Base-by-base conservation (phyloP, 2,888 invertebrate genomes). In the Quadriops clusia region DNA sequence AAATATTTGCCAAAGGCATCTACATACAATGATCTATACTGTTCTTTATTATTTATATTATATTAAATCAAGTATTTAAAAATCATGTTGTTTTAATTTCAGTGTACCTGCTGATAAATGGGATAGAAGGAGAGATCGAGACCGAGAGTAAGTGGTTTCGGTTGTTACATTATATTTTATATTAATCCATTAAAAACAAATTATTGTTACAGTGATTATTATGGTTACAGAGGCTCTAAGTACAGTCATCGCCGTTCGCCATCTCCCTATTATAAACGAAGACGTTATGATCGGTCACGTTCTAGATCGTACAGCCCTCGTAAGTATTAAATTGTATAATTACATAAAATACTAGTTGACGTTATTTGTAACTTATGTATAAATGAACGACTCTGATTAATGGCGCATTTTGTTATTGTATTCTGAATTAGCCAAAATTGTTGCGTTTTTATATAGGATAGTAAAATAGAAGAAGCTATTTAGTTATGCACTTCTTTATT, bases 281-380 rank as follows among this genome's bases (percentile, higher is more conserved):
- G 75, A 39, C 74, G 77, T 47, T 77, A 79, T 57, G 80, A 81
- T 44, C 70, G 81, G 35, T 81, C 82, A 42, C 74, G 82, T 49
- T 83, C 76, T 34, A 65, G 74, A 34, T 74, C 83, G 40, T 81
- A 81, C 61, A 78, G 81, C 49, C 83, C 82, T 59, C 79, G 81
- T 82, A 74, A 80, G 80, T 80, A 60, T 27, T 14, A 23, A 8
- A n/a, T n/a, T 7, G 10, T 21, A 11, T 21, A 11, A 13, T 22
- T 5, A 22, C 12, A 11, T 22, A 22, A 7, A 5, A 11, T 22
- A 11, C 12, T 22, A 5, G 5, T 22, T 22, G 9, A 12, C 22
- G 9, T 22, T 22, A 5, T 9, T 10, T 22, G 22, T 22, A 11
- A 4, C 5, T 12, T 18, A 18, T 22, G 9, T 22, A 4, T 12